Percentiles rank a stretch among this genome's conserved stretches.
phyloP scores from a whole-genome alignment of 2,888 invertebrate genomes.

The Plebejus melissa region DNA sequence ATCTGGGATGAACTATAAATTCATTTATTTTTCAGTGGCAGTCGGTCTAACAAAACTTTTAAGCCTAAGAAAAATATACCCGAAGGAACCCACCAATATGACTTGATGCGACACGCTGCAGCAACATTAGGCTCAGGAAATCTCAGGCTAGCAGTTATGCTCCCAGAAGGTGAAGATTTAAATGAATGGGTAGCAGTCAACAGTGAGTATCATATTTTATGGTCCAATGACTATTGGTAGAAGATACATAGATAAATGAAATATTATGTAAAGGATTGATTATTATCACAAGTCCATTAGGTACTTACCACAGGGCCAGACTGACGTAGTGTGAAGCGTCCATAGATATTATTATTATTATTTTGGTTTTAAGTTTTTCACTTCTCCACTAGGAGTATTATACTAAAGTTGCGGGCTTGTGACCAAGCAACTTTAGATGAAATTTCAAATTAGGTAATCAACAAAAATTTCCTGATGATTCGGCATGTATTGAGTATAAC shows the following conservation, averaged over 20 bases:
- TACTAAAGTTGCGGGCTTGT: no score
- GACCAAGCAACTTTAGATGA: no score
- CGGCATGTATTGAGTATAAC: no score
- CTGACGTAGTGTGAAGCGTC: no score
- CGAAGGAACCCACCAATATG: constrained; percentile 99
- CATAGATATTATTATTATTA: no score
- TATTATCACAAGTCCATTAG: no score
- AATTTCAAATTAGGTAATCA: no score
- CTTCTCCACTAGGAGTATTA: no score
- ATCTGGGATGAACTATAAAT: neutral
- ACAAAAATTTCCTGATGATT: no score
- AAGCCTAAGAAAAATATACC: constrained; percentile 99
- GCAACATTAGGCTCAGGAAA: constrained; percentile 99
- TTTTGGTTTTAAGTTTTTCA: no score
- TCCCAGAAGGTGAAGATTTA: constrained; percentile 99
- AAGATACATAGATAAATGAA: neutral
- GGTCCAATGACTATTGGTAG: neutral
- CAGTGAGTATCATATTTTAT: constrained; percentile 83
- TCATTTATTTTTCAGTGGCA: constrained; percentile 79
- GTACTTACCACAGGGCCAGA: no score
- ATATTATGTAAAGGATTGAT: neutral
- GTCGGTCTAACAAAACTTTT: constrained; percentile 97
- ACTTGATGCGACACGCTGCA: constrained; percentile 99
- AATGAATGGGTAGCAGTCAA: constrained; percentile 99
- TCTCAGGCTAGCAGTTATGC: constrained; percentile 95